Conservation (phyloP, 2,888 invertebrate species). For the Diarsia dahlii region DNA sequence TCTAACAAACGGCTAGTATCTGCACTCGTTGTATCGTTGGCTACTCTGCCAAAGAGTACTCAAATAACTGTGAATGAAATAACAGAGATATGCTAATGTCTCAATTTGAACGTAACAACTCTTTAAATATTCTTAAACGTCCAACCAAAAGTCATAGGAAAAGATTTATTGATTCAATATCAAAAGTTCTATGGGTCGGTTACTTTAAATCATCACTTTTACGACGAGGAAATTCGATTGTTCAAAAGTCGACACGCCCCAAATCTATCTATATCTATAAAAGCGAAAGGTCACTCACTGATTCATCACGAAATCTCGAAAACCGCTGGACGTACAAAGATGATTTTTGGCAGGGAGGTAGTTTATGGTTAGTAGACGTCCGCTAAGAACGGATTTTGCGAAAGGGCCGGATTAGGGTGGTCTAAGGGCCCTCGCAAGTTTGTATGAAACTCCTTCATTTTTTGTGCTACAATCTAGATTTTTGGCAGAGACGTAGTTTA, state of each 20-base stretch:
- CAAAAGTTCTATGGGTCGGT: constrained; percentile 10
- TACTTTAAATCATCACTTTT: not conserved
- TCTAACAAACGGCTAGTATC: constrained; percentile 20
- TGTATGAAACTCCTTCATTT: no score
- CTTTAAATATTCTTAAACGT: constrained; percentile 27
- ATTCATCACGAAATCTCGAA: no score
- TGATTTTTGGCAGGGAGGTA: no score
- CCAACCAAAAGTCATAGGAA: constrained; percentile 6
- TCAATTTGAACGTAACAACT: constrained; percentile 18
- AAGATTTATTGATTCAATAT: constrained; percentile 22
- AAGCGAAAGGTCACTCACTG: no score
- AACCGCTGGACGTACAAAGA: no score
- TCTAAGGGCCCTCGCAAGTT: no score
- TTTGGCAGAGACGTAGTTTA: no score
- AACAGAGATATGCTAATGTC: constrained; percentile 48
- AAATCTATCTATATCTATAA: no score
- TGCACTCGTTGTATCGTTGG: constrained; percentile 37
- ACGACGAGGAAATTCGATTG: constrained; percentile 5
- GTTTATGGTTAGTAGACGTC: no score
- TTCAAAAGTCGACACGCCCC: constrained; percentile 10
- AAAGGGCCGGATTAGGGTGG: no score
- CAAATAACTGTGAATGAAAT: constrained; percentile 41
- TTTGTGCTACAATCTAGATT: no score
- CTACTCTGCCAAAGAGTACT: constrained; percentile 38
- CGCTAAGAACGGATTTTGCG: no score